Base-by-base conservation (phyloP, 2,797 vertebrate genomes). In the Bovichtus variegatus region DNA sequence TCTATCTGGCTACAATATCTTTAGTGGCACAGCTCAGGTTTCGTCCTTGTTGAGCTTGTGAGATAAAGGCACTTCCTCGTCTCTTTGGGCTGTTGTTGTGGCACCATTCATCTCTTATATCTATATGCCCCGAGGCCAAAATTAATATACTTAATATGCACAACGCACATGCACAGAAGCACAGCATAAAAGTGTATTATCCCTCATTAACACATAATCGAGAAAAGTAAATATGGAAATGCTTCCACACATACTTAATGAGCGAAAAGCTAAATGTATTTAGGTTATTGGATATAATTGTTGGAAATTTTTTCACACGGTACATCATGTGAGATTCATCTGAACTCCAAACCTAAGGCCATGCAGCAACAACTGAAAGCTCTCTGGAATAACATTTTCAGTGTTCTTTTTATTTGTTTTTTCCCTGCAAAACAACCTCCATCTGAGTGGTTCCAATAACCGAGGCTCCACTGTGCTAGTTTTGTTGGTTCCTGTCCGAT, bases 171-270 rank as follows among this genome's bases (percentile, higher is more conserved):
- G 18, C 47, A 67, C 49, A 49, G 40, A 55, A n/a, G 23, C 27
- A 1, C 29, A 18, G 25, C 36, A 38, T 27, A 53, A 71, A 76
- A 15, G 43, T 8, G 27, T 66, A 49, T 36, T 61, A 61, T 65
- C 50, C 50, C 71, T 84, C 71, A 71, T 88, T 90, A 84, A 57
- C 54, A 75, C 49, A 61, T 0, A 15, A 27, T 21, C 73, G 72
- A 68, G 27, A 31, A 63, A 62, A 40, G 57, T 31, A 62, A 76
- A 83, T 63, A 38, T 47, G 53, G 13, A 64, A 73, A 58, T 62
- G 40, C 46, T 41, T 55, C 13, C 27, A 61, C 6, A 12, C 19
- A 23, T 40, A 12, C 9, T 62, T 65, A 12, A 74, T 78, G 60
- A 78, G 53, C 10, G 27, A 5, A 61, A 75, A 41, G 15, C 6